phyloP scores from a whole-genome alignment of 2,888 invertebrate genomes.

The Sipunculus nudus region DNA sequence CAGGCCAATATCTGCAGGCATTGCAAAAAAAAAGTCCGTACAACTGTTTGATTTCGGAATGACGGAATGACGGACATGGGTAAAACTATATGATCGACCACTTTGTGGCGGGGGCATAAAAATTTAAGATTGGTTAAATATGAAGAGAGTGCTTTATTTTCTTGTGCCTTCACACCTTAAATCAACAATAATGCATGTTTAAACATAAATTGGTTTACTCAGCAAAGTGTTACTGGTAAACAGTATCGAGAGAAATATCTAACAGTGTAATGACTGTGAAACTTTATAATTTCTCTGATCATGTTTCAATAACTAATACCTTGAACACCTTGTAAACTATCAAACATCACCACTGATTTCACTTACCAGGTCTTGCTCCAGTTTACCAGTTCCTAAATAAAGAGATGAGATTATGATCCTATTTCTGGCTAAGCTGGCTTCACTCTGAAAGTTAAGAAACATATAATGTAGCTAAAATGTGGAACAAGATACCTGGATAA shows the following conservation, averaged over 20 bases:
- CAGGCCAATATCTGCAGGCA: no score
- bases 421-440: conserved; percentile 55
- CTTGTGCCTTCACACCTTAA: no score
- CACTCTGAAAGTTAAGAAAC: conserved; percentile 49
- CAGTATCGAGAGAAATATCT: not conserved
- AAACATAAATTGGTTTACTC: not conserved
- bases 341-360: conserved; percentile 34
- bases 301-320: not conserved
- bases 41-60: no score
- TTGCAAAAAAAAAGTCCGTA: no score
- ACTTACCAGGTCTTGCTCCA: conserved; percentile 80
- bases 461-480: not conserved
- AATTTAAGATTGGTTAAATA: no score
- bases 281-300: not conserved
- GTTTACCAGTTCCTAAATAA: conserved; percentile 88
- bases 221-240: not conserved
- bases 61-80: no score
- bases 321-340: not conserved
- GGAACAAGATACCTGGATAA: no score
- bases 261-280: not conserved
- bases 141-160: no score
- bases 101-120: no score
- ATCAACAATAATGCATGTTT: not conserved
- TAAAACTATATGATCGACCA: no score
- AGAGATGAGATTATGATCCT: conserved; percentile 80